Evolutionary conservation across 2,888 invertebrate genomes (phyloP).

Genomic region (Cerceris ruficornis): DNA sequence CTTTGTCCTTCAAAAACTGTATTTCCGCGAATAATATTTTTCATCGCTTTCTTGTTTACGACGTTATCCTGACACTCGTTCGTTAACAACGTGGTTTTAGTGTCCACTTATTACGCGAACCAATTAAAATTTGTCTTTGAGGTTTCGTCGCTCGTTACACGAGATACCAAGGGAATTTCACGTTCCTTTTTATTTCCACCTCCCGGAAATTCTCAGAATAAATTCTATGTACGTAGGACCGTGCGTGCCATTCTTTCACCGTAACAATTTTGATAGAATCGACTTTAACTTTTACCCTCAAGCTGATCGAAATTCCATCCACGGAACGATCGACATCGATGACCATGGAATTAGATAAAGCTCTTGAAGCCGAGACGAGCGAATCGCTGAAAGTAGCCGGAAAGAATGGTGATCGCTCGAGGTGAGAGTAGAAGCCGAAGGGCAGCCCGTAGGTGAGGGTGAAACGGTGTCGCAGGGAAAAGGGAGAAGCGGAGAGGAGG

Average conservation of each 20-base stretch:
- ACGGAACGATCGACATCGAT: background rate
- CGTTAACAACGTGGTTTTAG: slow-evolving; percentile 38
- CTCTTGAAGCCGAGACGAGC: background rate
- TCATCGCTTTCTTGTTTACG: slow-evolving; percentile 39
- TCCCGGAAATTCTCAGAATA: background rate
- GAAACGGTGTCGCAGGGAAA: slow-evolving; percentile 39
- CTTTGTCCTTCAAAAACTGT: slow-evolving; percentile 46
- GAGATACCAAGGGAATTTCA: background rate
- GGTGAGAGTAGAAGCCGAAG: slow-evolving; percentile 10
- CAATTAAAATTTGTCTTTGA: slow-evolving; percentile 43
- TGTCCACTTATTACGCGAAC: slow-evolving; percentile 43
- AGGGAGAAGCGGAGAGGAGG: slow-evolving; percentile 46
- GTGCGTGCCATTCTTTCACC: no score
- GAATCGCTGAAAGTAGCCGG: background rate
- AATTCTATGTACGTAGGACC: no score
- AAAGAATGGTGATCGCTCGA: slow-evolving; percentile 13
- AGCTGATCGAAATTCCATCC: no score
- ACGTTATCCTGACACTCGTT: slow-evolving; percentile 21
- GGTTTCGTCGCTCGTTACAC: slow-evolving; percentile 30
- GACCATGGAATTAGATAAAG: background rate
- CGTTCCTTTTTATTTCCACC: background rate
- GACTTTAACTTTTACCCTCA: no score
- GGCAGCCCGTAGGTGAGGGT: background rate
- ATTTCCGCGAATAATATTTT: slow-evolving; percentile 49
- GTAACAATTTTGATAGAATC: no score